These are phyloP conservation scores for Xyliphius kryptos DNA, from an alignment of 2,113 vertebrate genomes.

Conservation along the genomic window DNA sequence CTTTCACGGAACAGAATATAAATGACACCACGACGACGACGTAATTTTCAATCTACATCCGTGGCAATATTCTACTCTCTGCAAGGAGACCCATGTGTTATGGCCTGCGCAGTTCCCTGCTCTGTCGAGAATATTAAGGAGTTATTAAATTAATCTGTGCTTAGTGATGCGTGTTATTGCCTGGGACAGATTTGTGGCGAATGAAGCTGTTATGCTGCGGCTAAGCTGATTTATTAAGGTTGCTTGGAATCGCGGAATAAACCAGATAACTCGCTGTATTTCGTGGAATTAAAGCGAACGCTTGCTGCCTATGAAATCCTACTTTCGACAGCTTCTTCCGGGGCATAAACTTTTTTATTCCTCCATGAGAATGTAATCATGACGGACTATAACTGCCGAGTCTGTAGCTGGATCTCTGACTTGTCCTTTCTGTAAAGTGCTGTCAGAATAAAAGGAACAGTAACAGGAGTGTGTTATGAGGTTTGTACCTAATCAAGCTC, in stretches of 20 bases:
- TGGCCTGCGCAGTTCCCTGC: constrained; percentile 50
- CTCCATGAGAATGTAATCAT: background rate
- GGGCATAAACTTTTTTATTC: constrained; percentile 21
- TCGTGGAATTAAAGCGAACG: constrained; percentile 67
- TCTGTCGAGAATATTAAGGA: constrained; percentile 72
- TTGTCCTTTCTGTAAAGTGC: no score
- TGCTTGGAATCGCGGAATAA: constrained; percentile 66
- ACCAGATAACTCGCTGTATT: constrained; percentile 71
- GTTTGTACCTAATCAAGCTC: constrained; percentile 6
- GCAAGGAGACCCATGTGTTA: constrained; percentile 55
- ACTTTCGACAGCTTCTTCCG: no score
- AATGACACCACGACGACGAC: constrained; percentile 67
- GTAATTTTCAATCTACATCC: constrained; percentile 69
- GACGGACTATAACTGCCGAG: no score
- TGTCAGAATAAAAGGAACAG: no score
- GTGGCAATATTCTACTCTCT: constrained; percentile 63
- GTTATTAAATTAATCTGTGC: constrained; percentile 76
- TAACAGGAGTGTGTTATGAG: no score
- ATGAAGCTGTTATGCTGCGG: constrained; percentile 64
- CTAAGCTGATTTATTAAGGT: constrained; percentile 74
- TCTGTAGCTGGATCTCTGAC: no score
- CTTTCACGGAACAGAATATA: constrained; percentile 61
- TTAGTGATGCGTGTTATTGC: constrained; percentile 73
- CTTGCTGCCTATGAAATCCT: constrained; percentile 59
- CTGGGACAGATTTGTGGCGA: constrained; percentile 68